phyloP scores from a whole-genome alignment of 2,888 invertebrate genomes.

The Dryobota labecula region DNA sequence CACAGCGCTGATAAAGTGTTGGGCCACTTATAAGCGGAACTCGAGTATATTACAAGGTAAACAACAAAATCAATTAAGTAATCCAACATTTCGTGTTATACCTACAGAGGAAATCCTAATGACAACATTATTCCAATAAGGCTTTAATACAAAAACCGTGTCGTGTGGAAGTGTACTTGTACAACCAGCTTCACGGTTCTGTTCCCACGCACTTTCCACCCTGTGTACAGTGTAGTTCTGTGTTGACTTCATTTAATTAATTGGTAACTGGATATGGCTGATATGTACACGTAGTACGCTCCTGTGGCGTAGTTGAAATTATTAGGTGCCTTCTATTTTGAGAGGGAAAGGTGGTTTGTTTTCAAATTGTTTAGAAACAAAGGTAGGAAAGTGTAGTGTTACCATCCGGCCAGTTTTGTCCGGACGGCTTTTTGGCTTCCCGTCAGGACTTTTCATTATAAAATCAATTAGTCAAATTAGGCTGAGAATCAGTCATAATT shows the following conservation, averaged over 20 bases:
- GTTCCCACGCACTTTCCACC: slow-evolving; percentile 55
- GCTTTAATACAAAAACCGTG: slow-evolving; percentile 27
- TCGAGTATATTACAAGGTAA: background rate
- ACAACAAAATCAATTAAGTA: too few relatives aligned
- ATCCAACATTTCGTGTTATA: background rate
- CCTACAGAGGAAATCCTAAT: slow-evolving; percentile 37
- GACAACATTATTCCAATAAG: slow-evolving; percentile 46
- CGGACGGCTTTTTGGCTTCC: background rate
- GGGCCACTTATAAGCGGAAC: background rate
- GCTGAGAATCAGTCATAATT: too few relatives aligned
- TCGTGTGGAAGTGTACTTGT: slow-evolving; percentile 39
- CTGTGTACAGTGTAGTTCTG: slow-evolving; percentile 32
- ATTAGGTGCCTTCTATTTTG: slow-evolving; percentile 24
- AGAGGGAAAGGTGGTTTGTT: slow-evolving; percentile 1
- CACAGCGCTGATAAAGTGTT: too few relatives aligned
- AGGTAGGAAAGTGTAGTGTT: background rate
- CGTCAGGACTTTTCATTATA: too few relatives aligned
- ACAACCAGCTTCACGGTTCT: slow-evolving; percentile 9
- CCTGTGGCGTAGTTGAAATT: slow-evolving; percentile 31
- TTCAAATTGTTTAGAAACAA: background rate
- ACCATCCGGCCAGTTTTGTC: background rate
- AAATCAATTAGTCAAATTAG: too few relatives aligned
- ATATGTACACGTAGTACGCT: slow-evolving; percentile 3
- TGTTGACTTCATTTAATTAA: slow-evolving; percentile 61
- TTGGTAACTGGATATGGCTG: slow-evolving; percentile 50